Base-by-base conservation (phyloP, 2,888 invertebrate genomes). In the Ferrisia virgata region DNA sequence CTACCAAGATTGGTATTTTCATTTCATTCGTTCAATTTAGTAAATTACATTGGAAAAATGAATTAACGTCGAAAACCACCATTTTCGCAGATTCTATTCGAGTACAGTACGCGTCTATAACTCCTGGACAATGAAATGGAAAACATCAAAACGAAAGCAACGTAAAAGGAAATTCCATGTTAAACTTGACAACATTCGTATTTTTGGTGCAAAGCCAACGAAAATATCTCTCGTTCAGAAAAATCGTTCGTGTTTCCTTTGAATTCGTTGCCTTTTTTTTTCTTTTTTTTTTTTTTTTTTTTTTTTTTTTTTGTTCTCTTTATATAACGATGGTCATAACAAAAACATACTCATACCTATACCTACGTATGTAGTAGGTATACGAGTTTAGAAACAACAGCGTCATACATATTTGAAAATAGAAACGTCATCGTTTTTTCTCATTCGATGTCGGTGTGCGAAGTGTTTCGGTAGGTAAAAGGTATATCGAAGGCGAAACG, bases 351-450 rank as follows among this genome's bases (percentile, higher is more conserved):
- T 47, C 47, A 5, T 4, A n/a, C n/a, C n/a, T n/a, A n/a, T n/a
- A n/a, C n/a, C n/a, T n/a, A n/a, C n/a, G n/a, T n/a, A n/a, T n/a
- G n/a, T n/a, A n/a, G n/a, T n/a, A n/a, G n/a, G 53, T 4, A 33
- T 13, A 72, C 33, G 31, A 4, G 72, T 2, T n/a, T n/a, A 72
- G 33, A 72, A 72, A 72, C 72, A 72, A 72, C 72, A 72, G 33
- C 72, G n/a, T 72, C 72, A 72, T 72, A 72, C 33, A 72, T 72
- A 72, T 72, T 72, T 72, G 33, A 72, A 72, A 72, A 72, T 72
- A 72, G 33, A 72, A 72, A 72, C 72, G 72, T 72, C 72, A 36
- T 72, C 72, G n/a, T 72, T 72, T 72, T 72, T 72, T 36, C 31
- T 72, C 72, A 72, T 72, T 33, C 28, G 58, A 64, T 64, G 58